Conservation (phyloP, 2,797 vertebrate species). For the Siniperca scherzeri region DNA sequence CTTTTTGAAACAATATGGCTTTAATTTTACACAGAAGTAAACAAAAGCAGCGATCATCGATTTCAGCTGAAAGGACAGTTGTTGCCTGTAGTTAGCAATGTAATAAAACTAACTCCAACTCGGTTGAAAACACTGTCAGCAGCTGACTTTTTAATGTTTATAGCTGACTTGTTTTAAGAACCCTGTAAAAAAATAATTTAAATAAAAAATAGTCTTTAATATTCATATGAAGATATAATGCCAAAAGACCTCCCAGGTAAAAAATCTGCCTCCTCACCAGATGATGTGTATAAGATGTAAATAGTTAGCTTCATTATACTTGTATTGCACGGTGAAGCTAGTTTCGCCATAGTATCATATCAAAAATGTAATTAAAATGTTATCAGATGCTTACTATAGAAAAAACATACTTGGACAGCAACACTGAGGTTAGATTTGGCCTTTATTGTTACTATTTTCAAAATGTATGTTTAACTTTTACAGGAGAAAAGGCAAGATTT, state of each 20-base stretch:
- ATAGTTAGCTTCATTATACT: neutral
- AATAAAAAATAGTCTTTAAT: too few relatives aligned
- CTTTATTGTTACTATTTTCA: neutral
- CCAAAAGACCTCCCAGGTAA: neutral
- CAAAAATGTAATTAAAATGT: too few relatives aligned
- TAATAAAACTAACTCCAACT: too few relatives aligned
- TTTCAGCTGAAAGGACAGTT: too few relatives aligned
- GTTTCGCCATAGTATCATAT: too few relatives aligned
- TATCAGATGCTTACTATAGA: neutral
- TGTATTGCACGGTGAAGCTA: too few relatives aligned
- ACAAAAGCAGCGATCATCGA: neutral
- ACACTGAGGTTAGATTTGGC: neutral
- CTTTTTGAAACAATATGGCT: neutral
- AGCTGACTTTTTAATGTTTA: neutral
- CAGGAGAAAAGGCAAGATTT: neutral
- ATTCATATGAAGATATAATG: neutral
- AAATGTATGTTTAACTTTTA: neutral
- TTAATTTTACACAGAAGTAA: neutral
- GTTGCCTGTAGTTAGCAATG: too few relatives aligned
- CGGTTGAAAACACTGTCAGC: too few relatives aligned
- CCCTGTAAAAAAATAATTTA: too few relatives aligned
- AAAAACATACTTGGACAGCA: neutral
- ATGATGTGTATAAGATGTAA: neutral
- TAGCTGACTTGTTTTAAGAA: neutral
- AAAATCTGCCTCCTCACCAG: neutral